phyloP scores from a whole-genome alignment of 2,797 vertebrate genomes.

The Carapus acus region DNA sequence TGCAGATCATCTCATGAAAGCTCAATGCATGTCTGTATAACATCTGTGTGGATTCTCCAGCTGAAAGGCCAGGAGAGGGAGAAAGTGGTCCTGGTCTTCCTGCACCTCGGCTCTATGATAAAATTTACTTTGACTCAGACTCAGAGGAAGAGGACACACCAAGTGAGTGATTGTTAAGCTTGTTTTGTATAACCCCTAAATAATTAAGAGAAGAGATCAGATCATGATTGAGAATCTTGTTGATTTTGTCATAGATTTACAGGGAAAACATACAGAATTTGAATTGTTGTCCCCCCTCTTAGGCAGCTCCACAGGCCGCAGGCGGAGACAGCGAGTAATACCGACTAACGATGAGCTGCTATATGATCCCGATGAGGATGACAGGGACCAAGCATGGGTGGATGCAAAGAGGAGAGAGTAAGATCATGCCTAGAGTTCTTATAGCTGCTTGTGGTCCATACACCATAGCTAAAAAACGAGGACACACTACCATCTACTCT shows the following conservation, averaged over 20 bases:
- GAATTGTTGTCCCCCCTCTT: conserved; percentile 1
- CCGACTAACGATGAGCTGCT: conserved; percentile 89
- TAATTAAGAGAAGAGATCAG: no score
- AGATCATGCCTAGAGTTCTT: conserved; percentile 26
- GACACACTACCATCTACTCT: no score
- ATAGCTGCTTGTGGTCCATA: not conserved
- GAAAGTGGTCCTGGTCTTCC: not conserved
- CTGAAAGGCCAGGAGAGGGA: not conserved
- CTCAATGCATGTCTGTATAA: no score
- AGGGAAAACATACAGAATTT: no score
- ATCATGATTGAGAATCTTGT: no score
- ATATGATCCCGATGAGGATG: conserved; percentile 91
- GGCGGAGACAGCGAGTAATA: conserved; percentile 69
- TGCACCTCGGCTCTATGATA: conserved; percentile 73
- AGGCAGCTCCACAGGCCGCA: conserved; percentile 65
- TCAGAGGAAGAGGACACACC: conserved; percentile 73
- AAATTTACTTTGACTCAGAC: conserved; percentile 92
- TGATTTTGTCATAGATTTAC: no score
- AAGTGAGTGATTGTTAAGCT: conserved; percentile 55
- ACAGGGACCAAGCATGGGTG: conserved; percentile 91
- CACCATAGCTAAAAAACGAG: no score
- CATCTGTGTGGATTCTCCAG: conserved; percentile 12
- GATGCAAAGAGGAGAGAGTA: conserved; percentile 81
- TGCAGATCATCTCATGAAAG: no score
- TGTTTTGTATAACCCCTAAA: no score